These are phyloP conservation scores for Coenonympha glycerion DNA, from an alignment of 2,888 invertebrate genomes.

Conservation along the genomic window DNA sequence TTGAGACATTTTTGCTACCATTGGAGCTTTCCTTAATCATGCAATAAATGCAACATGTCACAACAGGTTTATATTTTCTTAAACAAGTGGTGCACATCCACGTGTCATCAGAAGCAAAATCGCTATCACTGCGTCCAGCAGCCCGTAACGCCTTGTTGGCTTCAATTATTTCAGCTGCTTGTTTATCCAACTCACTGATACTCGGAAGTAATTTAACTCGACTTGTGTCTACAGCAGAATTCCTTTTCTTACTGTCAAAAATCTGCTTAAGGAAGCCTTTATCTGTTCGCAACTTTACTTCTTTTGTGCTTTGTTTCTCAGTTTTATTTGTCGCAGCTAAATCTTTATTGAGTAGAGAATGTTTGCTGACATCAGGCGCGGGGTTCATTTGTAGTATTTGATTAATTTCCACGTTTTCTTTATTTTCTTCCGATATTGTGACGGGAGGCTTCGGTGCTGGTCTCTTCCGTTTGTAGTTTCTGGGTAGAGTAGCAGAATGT, in stretches of 20 bases:
- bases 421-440: slow-evolving; percentile 32
- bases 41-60: slow-evolving; percentile 49
- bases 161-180: slow-evolving; percentile 84
- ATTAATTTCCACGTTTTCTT: slow-evolving; percentile 33
- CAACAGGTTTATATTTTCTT: slow-evolving; percentile 52
- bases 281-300: slow-evolving; percentile 60
- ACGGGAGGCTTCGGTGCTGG: slow-evolving; percentile 75
- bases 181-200: slow-evolving; percentile 86
- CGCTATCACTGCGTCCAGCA: slow-evolving; percentile 1
- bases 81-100: slow-evolving; percentile 62
- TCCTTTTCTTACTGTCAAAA: slow-evolving; percentile 63
- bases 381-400: slow-evolving; percentile 38
- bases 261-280: slow-evolving; percentile 73
- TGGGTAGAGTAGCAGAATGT: slow-evolving; percentile 53
- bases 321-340: slow-evolving; percentile 37
- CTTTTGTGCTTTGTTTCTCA: slow-evolving; percentile 50
- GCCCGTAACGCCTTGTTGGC: slow-evolving; percentile 46
- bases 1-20: slow-evolving; percentile 23
- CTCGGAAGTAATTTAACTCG: slow-evolving; percentile 79
- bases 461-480: slow-evolving; percentile 56
- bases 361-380: slow-evolving; percentile 24
- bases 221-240: slow-evolving; percentile 49
- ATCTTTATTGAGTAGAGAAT: slow-evolving; percentile 28
- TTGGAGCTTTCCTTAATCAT: slow-evolving; percentile 33
- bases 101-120: slow-evolving; percentile 29